Evolutionary conservation across 1,140 invertebrate species (phyloP).

Genomic region (Psix sp.): DNA sequence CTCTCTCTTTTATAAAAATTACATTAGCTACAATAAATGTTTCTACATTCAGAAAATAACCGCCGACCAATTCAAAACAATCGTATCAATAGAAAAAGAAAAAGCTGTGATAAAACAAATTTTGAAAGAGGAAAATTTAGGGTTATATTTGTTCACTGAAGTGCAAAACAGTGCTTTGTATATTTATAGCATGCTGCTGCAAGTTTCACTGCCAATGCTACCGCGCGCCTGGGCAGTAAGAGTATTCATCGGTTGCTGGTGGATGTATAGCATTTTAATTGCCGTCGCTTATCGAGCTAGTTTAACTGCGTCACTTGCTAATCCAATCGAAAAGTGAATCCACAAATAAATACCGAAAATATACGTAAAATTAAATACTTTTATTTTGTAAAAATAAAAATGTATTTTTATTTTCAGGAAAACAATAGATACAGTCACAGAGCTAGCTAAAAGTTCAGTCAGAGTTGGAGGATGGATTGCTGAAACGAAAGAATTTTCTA

Average conservation of each 20-base stretch:
- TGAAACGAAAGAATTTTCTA: slow-evolving; percentile 83
- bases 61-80: too few relatives aligned
- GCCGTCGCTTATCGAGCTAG: slow-evolving; percentile 87
- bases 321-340: slow-evolving; percentile 84
- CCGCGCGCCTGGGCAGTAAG: slow-evolving; percentile 86
- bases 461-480: slow-evolving; percentile 83
- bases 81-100: too few relatives aligned
- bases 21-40: slow-evolving; percentile 65
- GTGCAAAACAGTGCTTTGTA: slow-evolving; percentile 85
- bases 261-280: slow-evolving; percentile 88
- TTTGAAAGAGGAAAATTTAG: slow-evolving; percentile 59
- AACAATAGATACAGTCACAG: slow-evolving; percentile 80
- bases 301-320: slow-evolving; percentile 88
- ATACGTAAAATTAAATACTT: too few relatives aligned
- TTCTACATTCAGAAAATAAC: slow-evolving; percentile 4
- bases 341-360: too few relatives aligned
- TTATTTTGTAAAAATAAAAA: slow-evolving; percentile 32
- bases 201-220: slow-evolving; percentile 85
- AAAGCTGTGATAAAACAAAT: too few relatives aligned
- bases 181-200: slow-evolving; percentile 86
- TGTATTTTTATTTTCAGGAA: slow-evolving; percentile 19
- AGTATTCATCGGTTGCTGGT: slow-evolving; percentile 89
- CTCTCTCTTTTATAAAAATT: slow-evolving; percentile 72
- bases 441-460: slow-evolving; percentile 81
- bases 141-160: slow-evolving; percentile 83